Conservation (phyloP, 2,113 vertebrate genomes). For the Propithecus coquereli region DNA sequence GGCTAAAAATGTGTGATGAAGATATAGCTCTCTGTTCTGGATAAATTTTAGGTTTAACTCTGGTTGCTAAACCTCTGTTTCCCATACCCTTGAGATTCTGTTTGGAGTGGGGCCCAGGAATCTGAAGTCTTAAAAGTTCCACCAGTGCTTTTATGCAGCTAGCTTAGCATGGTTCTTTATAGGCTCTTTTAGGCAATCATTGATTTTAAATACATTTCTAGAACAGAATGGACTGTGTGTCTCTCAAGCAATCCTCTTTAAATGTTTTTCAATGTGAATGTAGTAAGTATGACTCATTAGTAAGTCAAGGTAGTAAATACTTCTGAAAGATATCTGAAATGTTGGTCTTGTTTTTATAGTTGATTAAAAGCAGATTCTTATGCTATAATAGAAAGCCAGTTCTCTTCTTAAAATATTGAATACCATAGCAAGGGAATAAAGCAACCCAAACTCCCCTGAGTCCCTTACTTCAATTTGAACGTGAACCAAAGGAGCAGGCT, state of each 20-base stretch:
- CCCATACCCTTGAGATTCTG: not conserved
- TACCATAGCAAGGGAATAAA: not conserved
- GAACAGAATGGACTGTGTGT: not conserved
- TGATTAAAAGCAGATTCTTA: not conserved
- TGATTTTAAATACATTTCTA: conserved; percentile 17
- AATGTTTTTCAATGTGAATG: not conserved
- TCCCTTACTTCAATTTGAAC: not conserved
- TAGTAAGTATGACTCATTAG: not conserved
- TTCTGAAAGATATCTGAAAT: not conserved
- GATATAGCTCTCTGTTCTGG: not conserved
- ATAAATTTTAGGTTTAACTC: not conserved
- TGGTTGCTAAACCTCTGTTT: not conserved
- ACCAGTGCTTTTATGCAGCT: not conserved
- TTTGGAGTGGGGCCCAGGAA: not conserved
- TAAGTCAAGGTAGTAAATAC: not conserved
- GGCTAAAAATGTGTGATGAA: not conserved
- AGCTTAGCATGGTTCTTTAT: not conserved
- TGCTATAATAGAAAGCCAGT: not conserved
- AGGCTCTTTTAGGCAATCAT: not conserved
- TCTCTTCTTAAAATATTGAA: not conserved
- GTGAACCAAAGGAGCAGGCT: not conserved
- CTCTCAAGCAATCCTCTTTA: not conserved
- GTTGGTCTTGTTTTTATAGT: not conserved
- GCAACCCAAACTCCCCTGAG: not conserved
- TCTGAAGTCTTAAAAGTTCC: not conserved